Base-by-base conservation (phyloP, 2,113 vertebrate species). In the Forbesichthys agassizii region DNA sequence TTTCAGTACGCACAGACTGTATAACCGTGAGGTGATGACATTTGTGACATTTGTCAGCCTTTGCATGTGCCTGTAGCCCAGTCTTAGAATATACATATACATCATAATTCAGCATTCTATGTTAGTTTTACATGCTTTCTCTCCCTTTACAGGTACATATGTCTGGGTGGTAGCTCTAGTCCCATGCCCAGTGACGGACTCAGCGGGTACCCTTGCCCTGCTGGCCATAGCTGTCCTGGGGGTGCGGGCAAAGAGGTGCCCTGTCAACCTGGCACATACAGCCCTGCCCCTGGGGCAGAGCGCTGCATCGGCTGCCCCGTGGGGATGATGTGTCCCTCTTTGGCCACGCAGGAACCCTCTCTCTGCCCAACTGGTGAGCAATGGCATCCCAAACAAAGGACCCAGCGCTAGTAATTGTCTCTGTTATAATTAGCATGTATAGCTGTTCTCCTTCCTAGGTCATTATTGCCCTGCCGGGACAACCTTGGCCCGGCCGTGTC, bases 181-280 rank as follows among this genome's bases (percentile, higher is more conserved):
- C 89, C 95, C 8, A 87, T 88, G 16, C 95, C 96, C 0, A 85
- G 83, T 0, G 90, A 96, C 66, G 93, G 88, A 18, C 79, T 83
- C 67, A 90, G 84, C 1, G 95, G 96, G 1, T 96, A 98, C 83
- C 80, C 82, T 8, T 98, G 96, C 70, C 94, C 95, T 1, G 82
- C 85, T 0, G 95, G 96, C 51, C 93, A 95, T 83, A 85, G 66
- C 79, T 99, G 97, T 80, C 93, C 94, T 1, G 70, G 81, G 3
- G 96, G 96, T 69, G 87, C 92, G 3, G 84, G 68, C 55, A 59
- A 74, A 0, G 93, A 95, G 49, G 47, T 95, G 33, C 93, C 96
- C 18, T 99, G 96, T 55, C 85, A 93, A 73, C 93, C 95, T 20
- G 95, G 96, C 54, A 95, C 90, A 9, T 98, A 95, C 84, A 95